Evolutionary conservation across 2,888 invertebrate genomes (phyloP), one percentile per base, ranked within the genome.

Genomic region (Standfussiana lucernea): DNA sequence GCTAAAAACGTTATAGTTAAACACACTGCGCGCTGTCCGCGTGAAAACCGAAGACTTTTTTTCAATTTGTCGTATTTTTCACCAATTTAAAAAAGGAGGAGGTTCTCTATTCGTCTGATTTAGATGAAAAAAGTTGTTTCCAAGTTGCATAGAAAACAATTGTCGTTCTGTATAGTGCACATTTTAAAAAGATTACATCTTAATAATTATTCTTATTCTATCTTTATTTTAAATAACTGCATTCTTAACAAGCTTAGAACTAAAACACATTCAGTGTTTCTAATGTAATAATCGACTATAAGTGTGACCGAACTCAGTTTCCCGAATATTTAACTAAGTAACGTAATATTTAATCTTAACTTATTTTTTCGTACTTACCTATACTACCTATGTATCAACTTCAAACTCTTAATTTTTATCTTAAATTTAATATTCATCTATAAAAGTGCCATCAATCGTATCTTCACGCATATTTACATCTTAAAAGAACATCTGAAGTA

Each of bases 171-270:
- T 24, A 2, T n/a, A 24, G 18, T 65, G 77, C 75, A 79, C 75
- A 79, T 82, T 75, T 67, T 62, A 79, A 67, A 67, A 79, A 79
- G 21, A 75, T 10, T 24, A 24, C 53, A 13, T 15, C 7, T 40
- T 61, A 47, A 2, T 4, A 28, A 61, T n/a, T 42, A 21, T 5
- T 80, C 42, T n/a, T 72, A 72, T 15, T 61, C n/a, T 74, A 35
- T 6, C 7, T 68, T 21, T 11, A 45, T 21, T 18, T n/a, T n/a
- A n/a, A n/a, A n/a, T 13, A 59, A 18, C 18, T 50, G 24, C 24
- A 21, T 45, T 64, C 15, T n/a, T 37, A 7, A 7, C 18, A 53
- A 24, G 32, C 45, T 4, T 68, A 64, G 8, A 1, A 37, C 3
- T 72, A 37, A 71, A 32, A 40, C 62, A 72, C 72, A 2, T 37